phyloP scores from a whole-genome alignment of 2,888 invertebrate species.

The Lithophane semibrunnea region DNA sequence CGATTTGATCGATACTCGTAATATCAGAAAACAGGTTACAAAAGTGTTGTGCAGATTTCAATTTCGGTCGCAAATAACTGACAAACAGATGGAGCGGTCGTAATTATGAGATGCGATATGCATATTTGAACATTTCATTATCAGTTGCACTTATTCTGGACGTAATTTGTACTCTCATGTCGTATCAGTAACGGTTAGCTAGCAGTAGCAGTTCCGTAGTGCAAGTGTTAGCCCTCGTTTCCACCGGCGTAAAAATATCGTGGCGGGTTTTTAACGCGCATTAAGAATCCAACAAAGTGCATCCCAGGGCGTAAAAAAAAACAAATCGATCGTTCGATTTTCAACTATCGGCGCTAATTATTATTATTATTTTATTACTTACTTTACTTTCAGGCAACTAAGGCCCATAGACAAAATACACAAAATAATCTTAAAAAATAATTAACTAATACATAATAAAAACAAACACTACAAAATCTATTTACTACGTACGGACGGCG shows the following conservation, averaged over 20 bases:
- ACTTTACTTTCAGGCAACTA: too few relatives aligned
- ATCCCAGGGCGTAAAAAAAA: background rate
- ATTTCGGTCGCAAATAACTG: constrained; percentile 14
- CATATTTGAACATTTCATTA: background rate
- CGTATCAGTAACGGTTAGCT: background rate
- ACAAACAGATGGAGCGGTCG: constrained; percentile 1
- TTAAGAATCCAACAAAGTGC: too few relatives aligned
- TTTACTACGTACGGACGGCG: too few relatives aligned
- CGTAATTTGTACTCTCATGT: background rate
- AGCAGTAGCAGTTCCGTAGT: background rate
- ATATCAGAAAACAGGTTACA: constrained; percentile 40
- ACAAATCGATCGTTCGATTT: too few relatives aligned
- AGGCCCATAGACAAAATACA: too few relatives aligned
- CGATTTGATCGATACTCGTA: constrained; percentile 35
- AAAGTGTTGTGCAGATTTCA: constrained; percentile 19
- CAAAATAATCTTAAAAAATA: too few relatives aligned
- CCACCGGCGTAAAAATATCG: background rate
- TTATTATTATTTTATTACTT: too few relatives aligned
- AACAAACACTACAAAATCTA: too few relatives aligned
- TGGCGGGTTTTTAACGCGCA: background rate
- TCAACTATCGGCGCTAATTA: background rate
- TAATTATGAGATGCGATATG: background rate
- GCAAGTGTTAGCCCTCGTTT: background rate
- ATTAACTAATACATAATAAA: too few relatives aligned
- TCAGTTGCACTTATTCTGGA: background rate